These are phyloP conservation scores for Pelosia muscerda DNA, from an alignment of 2,888 invertebrate species.

Conservation along the genomic window DNA sequence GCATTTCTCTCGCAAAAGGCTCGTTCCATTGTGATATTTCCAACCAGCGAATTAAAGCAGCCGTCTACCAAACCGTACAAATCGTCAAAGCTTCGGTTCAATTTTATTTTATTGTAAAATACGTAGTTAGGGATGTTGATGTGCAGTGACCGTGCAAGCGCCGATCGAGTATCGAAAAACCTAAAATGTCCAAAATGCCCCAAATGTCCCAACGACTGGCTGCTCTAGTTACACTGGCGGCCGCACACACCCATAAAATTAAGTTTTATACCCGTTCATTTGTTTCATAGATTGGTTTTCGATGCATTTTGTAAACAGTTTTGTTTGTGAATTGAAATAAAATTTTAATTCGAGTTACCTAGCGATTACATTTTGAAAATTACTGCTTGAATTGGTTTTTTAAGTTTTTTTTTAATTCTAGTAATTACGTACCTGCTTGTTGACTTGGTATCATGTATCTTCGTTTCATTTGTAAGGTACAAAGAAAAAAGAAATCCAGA, in stretches of 20 bases:
- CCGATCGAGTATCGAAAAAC: slow-evolving; percentile 38
- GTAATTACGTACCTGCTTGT: not conserved
- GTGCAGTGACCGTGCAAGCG: slow-evolving; percentile 30
- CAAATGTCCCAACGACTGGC: slow-evolving; percentile 11
- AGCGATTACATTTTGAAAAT: slow-evolving; percentile 35
- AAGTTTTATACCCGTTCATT: slow-evolving; percentile 46
- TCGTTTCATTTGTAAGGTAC: too few species aligned
- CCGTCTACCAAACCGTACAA: slow-evolving; percentile 44
- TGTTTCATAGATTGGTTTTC: slow-evolving; percentile 48
- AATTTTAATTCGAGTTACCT: slow-evolving; percentile 41
- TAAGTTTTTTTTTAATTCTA: too few species aligned
- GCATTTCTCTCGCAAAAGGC: slow-evolving; percentile 16
- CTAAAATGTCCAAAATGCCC: slow-evolving; percentile 29
- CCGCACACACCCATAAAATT: slow-evolving; percentile 45
- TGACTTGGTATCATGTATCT: not conserved
- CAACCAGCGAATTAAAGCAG: slow-evolving; percentile 48
- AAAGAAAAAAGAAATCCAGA: too few species aligned
- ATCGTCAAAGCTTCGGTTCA: slow-evolving; percentile 48
- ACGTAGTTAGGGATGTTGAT: slow-evolving; percentile 45
- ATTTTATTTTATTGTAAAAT: slow-evolving; percentile 54
- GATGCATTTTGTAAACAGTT: slow-evolving; percentile 24
- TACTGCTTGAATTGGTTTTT: slow-evolving; percentile 6
- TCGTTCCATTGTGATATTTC: slow-evolving; percentile 32
- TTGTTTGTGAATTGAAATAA: slow-evolving; percentile 40
- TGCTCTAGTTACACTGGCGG: slow-evolving; percentile 35